These are phyloP conservation scores for Neopipo cinnamomea DNA, from an alignment of 2,113 vertebrate species.

Conservation along the genomic window DNA sequence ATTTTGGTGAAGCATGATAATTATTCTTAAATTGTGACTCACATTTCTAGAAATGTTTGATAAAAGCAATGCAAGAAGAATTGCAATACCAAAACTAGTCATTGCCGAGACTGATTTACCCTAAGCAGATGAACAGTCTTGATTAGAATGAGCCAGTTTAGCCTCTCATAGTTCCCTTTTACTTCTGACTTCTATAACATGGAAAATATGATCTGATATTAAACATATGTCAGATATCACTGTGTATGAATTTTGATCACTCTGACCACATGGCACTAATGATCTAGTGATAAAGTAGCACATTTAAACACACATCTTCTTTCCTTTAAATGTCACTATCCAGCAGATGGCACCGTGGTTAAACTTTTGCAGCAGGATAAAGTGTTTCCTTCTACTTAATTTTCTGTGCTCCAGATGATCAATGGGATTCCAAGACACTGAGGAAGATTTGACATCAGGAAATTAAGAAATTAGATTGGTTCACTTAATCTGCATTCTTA, in stretches of 20 bases:
- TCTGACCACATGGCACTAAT: not conserved
- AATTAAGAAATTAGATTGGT: not conserved
- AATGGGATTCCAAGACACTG: not conserved
- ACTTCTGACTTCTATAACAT: not conserved
- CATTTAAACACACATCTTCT: not conserved
- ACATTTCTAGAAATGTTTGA: not conserved
- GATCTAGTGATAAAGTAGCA: not conserved
- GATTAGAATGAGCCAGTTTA: not conserved
- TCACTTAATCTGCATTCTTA: not conserved
- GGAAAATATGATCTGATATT: not conserved
- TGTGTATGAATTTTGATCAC: not conserved
- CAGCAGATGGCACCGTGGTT: conserved; percentile 60
- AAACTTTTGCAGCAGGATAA: not conserved
- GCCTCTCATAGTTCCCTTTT: not conserved
- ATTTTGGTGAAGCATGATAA: not conserved
- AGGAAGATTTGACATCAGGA: not conserved
- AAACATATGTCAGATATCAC: not conserved
- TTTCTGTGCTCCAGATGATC: not conserved
- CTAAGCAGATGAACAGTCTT: not conserved
- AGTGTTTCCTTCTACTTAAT: not conserved
- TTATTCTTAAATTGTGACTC: not conserved
- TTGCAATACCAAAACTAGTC: not conserved
- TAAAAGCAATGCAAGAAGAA: not conserved
- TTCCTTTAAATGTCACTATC: not conserved
- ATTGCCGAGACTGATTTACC: not conserved